Percentiles rank a stretch among this genome's conserved stretches.
Conservation (phyloP, 2,113 vertebrate species). For the Macaca nemestrina region DNA sequence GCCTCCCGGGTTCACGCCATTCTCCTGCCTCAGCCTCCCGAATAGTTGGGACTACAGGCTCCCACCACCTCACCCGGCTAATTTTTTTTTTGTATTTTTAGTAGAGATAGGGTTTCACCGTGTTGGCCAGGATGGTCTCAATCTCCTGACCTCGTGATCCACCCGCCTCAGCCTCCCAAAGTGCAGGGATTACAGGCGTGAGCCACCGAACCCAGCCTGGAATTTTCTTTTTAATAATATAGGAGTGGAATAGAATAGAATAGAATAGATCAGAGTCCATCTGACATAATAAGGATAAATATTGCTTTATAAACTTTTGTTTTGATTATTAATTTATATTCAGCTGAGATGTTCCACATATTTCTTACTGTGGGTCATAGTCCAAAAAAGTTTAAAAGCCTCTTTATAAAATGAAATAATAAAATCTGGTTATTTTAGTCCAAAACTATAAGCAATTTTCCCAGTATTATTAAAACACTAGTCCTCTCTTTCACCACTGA, state of each 20-base stretch:
- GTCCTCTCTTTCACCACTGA: neutral
- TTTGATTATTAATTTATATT: neutral
- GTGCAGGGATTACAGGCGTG: too few relatives aligned
- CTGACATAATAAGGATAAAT: neutral
- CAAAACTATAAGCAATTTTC: neutral
- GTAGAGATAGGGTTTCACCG: too few relatives aligned
- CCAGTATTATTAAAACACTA: neutral
- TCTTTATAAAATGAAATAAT: neutral
- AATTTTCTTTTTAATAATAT: neutral
- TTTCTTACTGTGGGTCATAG: neutral
- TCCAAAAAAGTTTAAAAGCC: neutral
- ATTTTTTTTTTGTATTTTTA: too few relatives aligned
- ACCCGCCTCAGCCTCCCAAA: too few relatives aligned
- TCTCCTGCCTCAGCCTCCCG: too few relatives aligned
- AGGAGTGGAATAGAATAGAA: neutral
- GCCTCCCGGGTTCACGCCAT: too few relatives aligned
- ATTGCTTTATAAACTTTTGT: neutral
- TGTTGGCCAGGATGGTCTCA: too few relatives aligned
- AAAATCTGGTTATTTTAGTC: neutral
- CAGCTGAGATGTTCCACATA: neutral
- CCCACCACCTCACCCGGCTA: too few relatives aligned
- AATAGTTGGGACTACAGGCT: too few relatives aligned
- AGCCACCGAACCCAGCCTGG: too few relatives aligned
- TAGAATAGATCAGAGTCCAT: neutral
- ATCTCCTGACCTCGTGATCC: too few relatives aligned